Evolutionary conservation across 2,797 vertebrate genomes (phyloP), one percentile per base, ranked within the genome.

Genomic region (Pseudochirops cupreus): DNA sequence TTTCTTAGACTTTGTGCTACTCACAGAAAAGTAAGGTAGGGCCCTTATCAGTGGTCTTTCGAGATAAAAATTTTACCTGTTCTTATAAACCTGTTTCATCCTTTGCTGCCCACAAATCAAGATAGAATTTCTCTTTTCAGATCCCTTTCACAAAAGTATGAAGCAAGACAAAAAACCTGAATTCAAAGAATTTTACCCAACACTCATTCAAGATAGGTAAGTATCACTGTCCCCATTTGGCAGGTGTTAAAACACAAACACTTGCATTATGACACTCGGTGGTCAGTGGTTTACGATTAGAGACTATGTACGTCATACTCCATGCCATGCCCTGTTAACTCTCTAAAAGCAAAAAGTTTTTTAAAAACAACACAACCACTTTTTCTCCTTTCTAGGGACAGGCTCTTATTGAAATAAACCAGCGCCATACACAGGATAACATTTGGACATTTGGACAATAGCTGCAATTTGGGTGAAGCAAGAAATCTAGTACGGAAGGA

Each of bases 191-290:
- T 87, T 87, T 87, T 50, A 46, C 39, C 39, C 74, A 87, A 12
- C 39, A 50, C 24, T 87, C 7, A 11, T 46, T 87, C 74, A 87
- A 87, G 74, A 87, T 26, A 87, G 74, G 74, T 87, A 26, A 87
- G 74, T 24, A 87, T 24, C 39, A 87, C 74, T 87, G 74, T 26
- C 39, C 74, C 74, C 74, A 50, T 87, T 87, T 87, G 74, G 39
- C 74, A 87, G 74, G 74, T 87, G 74, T 87, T 87, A 87, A 87
- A 87, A 87, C 39, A 87, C 74, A 87, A 87, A 87, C 39, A 87
- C 74, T 87, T 87, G 74, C 74, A 87, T 87, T 87, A 87, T 87
- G 74, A 87, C 39, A 50, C 39, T 87, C 39, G 26, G 74, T 87
- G 74, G 74, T 46, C 74, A 87, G 74, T 87, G 74, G 74, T 87